Evolutionary conservation across 2,888 invertebrate genomes (phyloP), one percentile per base, ranked within the genome.

Genomic region (Epistrophe grossulariae): DNA sequence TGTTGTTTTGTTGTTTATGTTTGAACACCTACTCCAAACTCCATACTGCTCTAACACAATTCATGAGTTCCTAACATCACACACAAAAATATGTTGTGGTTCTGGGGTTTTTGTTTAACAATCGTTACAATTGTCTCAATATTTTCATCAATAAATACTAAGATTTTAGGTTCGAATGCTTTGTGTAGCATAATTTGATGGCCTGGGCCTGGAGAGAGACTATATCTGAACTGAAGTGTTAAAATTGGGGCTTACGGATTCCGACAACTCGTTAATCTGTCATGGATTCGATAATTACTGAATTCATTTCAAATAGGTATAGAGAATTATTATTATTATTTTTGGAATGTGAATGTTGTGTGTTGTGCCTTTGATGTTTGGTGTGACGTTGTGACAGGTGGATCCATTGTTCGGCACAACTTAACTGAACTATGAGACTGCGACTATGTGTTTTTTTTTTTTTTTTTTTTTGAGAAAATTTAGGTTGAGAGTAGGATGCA

Each of bases 61-160:
- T 73, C 79, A 82, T 85, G n/a, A n/a, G 83, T 79, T 76, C 64
- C 68, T 45, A 68, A 38, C 55, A 24, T 24, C 24, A 76, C 71
- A 76, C 71, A 66, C 31, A 60, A 60, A 60, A 82, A 73, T 74
- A 62, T 60, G 62, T 55, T 45, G 68, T 55, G 74, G 88, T 74
- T 82, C 72, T 79, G 55, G 55, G 64, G 55, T 81, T 84, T n/a
- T 81, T 88, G 81, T 88, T 74, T 85, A 88, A 88, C 89, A 88
- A 82, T 89, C 89, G 89, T 88, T 88, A 89, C 89, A 89, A 89
- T 89, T 89, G 89, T 88, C 89, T 87, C 88, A 88, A 88, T 88
- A 89, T 89, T 89, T 89, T 89, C 88, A 84, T 78, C 74, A 57
- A 87, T 87, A 87, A 87, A 87, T 87, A 72, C 71, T 48, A 55